These are phyloP conservation scores for Musca domestica DNA, from an alignment of 1,140 invertebrate species.

Conservation along the genomic window DNA sequence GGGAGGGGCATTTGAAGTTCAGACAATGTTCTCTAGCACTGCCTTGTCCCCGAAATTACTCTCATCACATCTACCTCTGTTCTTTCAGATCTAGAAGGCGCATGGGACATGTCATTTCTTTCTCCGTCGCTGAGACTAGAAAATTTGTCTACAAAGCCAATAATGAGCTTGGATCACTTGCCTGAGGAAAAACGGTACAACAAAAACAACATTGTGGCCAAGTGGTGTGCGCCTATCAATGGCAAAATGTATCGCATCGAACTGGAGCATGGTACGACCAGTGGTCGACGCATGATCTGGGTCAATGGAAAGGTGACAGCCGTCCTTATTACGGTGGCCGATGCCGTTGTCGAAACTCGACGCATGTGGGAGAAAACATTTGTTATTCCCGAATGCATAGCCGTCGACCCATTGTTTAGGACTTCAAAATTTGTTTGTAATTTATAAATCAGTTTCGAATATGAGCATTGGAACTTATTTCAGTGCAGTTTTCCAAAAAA, in stretches of 20 bases:
- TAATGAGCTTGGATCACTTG: slow-evolving; percentile 49
- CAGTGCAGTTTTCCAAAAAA: too few relatives aligned
- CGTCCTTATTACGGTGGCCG: background rate
- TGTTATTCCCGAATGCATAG: too few relatives aligned
- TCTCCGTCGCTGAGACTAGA: slow-evolving; percentile 47
- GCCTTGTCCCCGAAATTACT: background rate
- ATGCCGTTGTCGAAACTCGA: too few relatives aligned
- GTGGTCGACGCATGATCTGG: slow-evolving; percentile 75
- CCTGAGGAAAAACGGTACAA: slow-evolving; percentile 51
- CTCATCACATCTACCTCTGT: background rate
- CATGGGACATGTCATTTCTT: slow-evolving; percentile 44
- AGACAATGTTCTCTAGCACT: too few relatives aligned
- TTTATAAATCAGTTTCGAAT: too few relatives aligned
- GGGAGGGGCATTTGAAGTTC: too few relatives aligned
- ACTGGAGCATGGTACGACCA: slow-evolving; percentile 86
- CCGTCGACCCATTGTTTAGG: too few relatives aligned
- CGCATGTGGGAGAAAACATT: too few relatives aligned
- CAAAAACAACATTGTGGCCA: slow-evolving; percentile 67
- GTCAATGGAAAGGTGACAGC: slow-evolving; percentile 73
- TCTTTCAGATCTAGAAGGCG: background rate
- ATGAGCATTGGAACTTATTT: too few relatives aligned
- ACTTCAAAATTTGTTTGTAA: too few relatives aligned
- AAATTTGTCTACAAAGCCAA: slow-evolving; percentile 44
- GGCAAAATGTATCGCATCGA: slow-evolving; percentile 73
- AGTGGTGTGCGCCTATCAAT: slow-evolving; percentile 73